Percentiles rank a stretch among this genome's conserved stretches.
Evolutionary conservation across 2,113 vertebrate species (phyloP).

Genomic region (Bagarius yarrelli): DNA sequence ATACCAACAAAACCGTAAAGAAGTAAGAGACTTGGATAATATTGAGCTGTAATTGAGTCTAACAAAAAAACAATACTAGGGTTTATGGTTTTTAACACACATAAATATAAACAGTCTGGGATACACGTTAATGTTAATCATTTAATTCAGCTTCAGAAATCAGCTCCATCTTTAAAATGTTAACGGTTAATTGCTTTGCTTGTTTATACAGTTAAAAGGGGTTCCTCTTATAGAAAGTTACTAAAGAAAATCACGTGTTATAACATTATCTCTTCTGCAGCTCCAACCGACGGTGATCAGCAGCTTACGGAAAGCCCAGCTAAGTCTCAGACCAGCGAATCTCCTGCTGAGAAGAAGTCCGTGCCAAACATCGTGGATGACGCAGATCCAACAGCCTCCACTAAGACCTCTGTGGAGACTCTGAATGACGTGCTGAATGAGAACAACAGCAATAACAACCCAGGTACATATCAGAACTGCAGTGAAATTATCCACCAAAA

Average conservation of each 20-base stretch:
- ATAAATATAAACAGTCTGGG: no score
- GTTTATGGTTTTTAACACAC: no score
- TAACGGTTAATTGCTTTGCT: not conserved
- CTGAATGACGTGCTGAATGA: conserved; percentile 62
- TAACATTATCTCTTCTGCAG: not conserved
- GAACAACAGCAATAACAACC: conserved; percentile 66
- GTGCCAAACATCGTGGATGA: conserved; percentile 40
- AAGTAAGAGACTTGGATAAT: no score
- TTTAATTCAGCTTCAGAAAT: no score
- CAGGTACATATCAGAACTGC: not conserved
- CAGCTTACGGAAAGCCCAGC: not conserved
- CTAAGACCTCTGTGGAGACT: conserved; percentile 65
- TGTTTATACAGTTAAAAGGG: not conserved
- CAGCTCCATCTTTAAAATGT: no score
- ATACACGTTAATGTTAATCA: no score
- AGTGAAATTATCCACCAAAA: not conserved
- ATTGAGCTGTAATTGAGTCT: no score
- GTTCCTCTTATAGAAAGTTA: not conserved
- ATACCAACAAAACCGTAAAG: no score
- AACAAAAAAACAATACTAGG: no score
- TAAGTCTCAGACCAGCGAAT: conserved; percentile 20
- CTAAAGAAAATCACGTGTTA: not conserved
- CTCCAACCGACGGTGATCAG: not conserved
- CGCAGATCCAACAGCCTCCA: conserved; percentile 51
- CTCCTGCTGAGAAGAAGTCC: conserved; percentile 51